Evolutionary conservation across 2,113 vertebrate genomes (phyloP), one percentile per base, ranked within the genome.

Genomic region (Prionailurus bengalensis): DNA sequence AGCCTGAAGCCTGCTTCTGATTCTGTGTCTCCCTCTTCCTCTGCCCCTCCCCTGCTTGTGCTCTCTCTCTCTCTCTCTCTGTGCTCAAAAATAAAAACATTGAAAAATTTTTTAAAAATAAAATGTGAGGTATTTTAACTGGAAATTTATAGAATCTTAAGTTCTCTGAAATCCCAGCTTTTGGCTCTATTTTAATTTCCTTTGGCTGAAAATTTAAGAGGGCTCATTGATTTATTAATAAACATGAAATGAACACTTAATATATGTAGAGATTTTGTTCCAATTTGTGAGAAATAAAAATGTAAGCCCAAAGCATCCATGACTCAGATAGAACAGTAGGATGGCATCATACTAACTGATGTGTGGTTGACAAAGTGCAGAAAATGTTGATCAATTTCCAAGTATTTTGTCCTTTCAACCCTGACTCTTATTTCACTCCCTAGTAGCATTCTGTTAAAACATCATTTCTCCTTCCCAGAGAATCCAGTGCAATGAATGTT

Each of bases 211-310:
- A 88, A 85, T 42, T 73, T 89, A 73, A 90, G 45, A 68, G 17
- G 2, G 16, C 58, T 87, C 3, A 53, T 73, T 53, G 74, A 68
- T 88, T 82, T 33, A 92, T 61, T 63, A 92, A 94, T 92, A 86
- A 73, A 36, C 3, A 68, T 55, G 48, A 92, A 87, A 68, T 58
- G 48, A 96, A 29, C 1, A 27, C 25, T 90, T 92, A 11, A 8
- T 31, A 16, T 65, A 87, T 83, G 10, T 48, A 83, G 31, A 4
- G 4, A 74, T 92, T 95, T 89, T 63, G n/a, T 65, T 83, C 81
- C 31, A 84, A 63, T 58, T 94, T 76, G 71, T 53, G 8, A 93
- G 63, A 81, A 86, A 89, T 58, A 94, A 95, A 87, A 93, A 68
- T 27, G 6, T 21, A 66, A 74, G 23, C 58, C 17, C 48, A 87